phyloP scores from a whole-genome alignment of 2,113 vertebrate genomes.

The Cinclus cinclus region DNA sequence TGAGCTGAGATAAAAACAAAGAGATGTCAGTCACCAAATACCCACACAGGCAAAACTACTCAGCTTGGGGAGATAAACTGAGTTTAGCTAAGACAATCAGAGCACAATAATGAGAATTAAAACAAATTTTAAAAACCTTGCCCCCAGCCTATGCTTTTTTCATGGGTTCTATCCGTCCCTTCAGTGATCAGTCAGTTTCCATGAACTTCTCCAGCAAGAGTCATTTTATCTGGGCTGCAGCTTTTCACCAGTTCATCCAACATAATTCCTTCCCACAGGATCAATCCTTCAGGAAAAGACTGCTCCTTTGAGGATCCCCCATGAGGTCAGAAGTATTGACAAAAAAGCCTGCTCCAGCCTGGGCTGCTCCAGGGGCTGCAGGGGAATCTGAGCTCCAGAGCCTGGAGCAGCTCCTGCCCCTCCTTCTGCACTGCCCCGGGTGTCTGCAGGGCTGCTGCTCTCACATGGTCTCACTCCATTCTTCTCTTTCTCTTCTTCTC shows the following conservation, averaged over 20 bases:
- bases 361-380: background rate
- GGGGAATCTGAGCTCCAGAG: background rate
- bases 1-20: background rate
- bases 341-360: accelerated
- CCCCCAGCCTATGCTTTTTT: accelerated
- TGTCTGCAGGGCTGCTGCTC: background rate
- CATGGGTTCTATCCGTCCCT: background rate
- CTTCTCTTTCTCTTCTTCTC: no score
- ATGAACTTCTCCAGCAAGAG: background rate
- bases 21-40: background rate
- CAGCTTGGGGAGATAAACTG: background rate
- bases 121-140: background rate
- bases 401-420: background rate
- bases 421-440: background rate
- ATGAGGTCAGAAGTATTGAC: accelerated
- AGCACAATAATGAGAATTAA: background rate
- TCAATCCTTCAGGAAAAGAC: background rate
- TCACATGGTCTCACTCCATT: accelerated
- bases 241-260: background rate
- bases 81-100: background rate
- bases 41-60: accelerated
- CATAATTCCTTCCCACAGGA: background rate
- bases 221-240: background rate
- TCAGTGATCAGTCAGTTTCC: background rate
- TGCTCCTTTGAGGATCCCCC: background rate